Evolutionary conservation across 2,797 vertebrate species (phyloP), one percentile per base, ranked within the genome.

Genomic region (Enteromius treurensis): DNA sequence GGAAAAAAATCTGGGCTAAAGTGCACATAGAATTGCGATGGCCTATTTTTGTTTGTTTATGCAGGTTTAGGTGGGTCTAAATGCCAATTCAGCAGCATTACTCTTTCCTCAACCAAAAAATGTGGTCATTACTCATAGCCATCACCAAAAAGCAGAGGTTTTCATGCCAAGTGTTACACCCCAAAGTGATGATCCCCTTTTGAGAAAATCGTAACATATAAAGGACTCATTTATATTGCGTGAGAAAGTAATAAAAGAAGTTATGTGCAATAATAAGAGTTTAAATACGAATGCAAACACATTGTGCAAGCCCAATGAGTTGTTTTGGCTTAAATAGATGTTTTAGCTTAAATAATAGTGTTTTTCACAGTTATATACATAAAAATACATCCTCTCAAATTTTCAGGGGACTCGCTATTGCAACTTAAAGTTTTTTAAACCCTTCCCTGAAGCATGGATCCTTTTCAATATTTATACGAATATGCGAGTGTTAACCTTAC

Each of bases 381-480:
- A 23, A 15, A 76, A 40, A n/a, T 58, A 37, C 40, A 58, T n/a
- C 37, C 21, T 58, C 32, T 58, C 13, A 8, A n/a, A 9, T 76
- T 58, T 55, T 58, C n/a, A 58, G 7, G 13, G 21, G 7, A 58
- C 51, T 9, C 13, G 0, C 21, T 58, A 58, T 26, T 58, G 21
- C 1, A 34, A 21, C 51, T 5, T 6, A 13, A 58, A 23, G 13
- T 58, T 15, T 76, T 26, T 19, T 40, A 58, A 76, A 58, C 32
- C 6, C 21, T 8, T 76, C 21, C 85, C 70, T 53, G 15, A 67
- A 85, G 80, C 75, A 65, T n/a, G 49, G 88, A 86, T 29, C 88
- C 82, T 51, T 53, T 88, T 88, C 83, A 67, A 81, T 87, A 86
- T 91, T 87, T 81, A 88, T 89, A 86, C 67, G 78, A 89, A 89